A percentile compares a stretch with the other conserved stretches of the same genome.
Evolutionary conservation across 2,888 invertebrate species (phyloP).

Genomic region (Leucozona laternaria): DNA sequence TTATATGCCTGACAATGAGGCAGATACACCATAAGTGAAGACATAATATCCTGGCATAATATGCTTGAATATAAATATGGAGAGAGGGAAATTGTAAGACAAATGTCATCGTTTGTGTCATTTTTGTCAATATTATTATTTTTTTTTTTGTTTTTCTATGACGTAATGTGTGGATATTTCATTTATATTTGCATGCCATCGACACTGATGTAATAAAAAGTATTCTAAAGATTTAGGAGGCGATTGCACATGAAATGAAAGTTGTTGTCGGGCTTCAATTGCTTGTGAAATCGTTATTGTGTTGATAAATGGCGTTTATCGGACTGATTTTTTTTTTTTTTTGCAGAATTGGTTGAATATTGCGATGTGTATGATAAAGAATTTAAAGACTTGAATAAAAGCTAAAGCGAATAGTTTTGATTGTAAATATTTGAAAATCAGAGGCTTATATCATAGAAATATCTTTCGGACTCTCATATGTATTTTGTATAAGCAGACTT

Average conservation of each 20-base stretch:
- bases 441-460: no score
- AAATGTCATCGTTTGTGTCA: conserved; percentile 59
- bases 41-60: conserved; percentile 39
- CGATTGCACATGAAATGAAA: conserved; percentile 62
- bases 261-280: conserved; percentile 51
- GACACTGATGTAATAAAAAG: conserved; percentile 51
- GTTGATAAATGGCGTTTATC: conserved; percentile 22
- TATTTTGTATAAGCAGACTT: no score
- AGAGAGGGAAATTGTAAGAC: conserved; percentile 42
- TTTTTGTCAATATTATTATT: background rate
- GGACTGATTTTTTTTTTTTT: background rate
- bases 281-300: conserved; percentile 31
- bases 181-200: conserved; percentile 66
- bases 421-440: no score
- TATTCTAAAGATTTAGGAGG: conserved; percentile 11
- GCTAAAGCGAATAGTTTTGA: no score
- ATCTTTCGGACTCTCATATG: no score
- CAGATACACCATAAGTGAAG: background rate
- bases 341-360: background rate
- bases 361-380: background rate
- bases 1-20: conserved; percentile 7
- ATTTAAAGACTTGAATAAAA: background rate
- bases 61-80: no score
- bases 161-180: conserved; percentile 41
- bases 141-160: background rate